Percentiles rank a stretch among this genome's conserved stretches.
Evolutionary conservation across 2,797 vertebrate genomes (phyloP).

Genomic region (Megaceryle alcyon): DNA sequence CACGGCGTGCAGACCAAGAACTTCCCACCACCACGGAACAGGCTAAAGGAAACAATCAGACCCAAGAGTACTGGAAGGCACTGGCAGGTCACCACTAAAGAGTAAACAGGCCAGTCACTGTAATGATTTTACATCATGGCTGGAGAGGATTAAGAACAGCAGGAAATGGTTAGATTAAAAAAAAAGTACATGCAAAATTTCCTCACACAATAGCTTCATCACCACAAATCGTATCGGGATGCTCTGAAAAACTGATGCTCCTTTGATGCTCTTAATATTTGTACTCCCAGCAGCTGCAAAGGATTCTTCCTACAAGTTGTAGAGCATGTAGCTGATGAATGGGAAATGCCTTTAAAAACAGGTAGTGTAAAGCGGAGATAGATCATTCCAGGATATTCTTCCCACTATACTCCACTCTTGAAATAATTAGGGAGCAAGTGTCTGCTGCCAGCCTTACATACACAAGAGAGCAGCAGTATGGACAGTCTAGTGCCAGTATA

Average conservation of each 20-base stretch:
- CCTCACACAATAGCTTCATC: not conserved
- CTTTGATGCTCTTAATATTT: not conserved
- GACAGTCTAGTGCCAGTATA: not conserved
- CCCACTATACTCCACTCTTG: not conserved
- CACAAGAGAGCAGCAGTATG: not conserved
- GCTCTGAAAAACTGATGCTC: not conserved
- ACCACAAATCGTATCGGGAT: not conserved
- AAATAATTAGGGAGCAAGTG: not conserved
- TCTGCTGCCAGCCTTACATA: not conserved
- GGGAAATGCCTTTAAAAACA: not conserved
- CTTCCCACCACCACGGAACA: fast-evolving
- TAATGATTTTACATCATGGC: not conserved
- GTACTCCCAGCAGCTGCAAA: not conserved
- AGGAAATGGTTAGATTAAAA: slow-evolving; percentile 19
- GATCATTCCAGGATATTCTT: not conserved
- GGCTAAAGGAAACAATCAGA: fast-evolving
- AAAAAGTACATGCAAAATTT: not conserved
- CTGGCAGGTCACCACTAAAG: not conserved
- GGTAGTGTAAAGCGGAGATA: not conserved
- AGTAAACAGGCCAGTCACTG: not conserved
- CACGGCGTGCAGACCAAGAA: not conserved
- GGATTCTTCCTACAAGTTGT: not conserved
- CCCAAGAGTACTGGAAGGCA: not conserved
- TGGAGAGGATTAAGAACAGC: not conserved
- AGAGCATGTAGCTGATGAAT: not conserved